Base-by-base conservation (phyloP, 2,797 vertebrate genomes). In the Nyctalus aviator region DNA sequence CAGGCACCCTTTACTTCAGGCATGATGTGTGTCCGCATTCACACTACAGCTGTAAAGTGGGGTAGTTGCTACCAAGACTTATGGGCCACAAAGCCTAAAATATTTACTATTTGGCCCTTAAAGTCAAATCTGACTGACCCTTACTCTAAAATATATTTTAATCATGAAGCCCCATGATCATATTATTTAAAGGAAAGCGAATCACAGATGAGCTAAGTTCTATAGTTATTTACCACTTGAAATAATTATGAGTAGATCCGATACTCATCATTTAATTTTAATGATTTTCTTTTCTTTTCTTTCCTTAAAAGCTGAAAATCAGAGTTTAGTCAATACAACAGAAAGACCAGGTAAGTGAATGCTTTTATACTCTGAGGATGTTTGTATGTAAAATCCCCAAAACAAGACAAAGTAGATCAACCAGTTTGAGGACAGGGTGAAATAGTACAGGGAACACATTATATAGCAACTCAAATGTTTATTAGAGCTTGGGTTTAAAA, bases 231-330 rank as follows among this genome's bases (percentile, higher is more conserved):
- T 69, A 66, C n/a, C 17, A 81, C 13, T 17, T 59, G 6, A 94
- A 94, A 86, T 25, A 94, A 69, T 20, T 83, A 44, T 75, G 17
- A 94, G 5, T 8, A 81, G 10, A 73, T 82, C 21, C 82, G 14
- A 55, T 41, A 89, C 44, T 77, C 48, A 73, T 35, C 18, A 18
- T 83, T 90, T 64, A 79, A 83, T 84, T 91, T 88, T 62, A 68
- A 25, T 95, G 27, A 37, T 93, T 93, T 88, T 55, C 48, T 90
- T 89, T 88, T 62, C 41, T 90, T 89, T 81, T 89, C 82, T 95
- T 91, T 88, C 8, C 30, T 79, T 72, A 85, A 89, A 92, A 97
- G 97, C 91, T 92, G 93, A 91, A 84, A 96, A 50, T 77, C 79
- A 46, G 48, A 96, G 27, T 79, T 92, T 84, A 88, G 35, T 21